These are phyloP conservation scores for Meteorus sp. DNA, from an alignment of 1,140 invertebrate genomes.

Conservation along the genomic window DNA sequence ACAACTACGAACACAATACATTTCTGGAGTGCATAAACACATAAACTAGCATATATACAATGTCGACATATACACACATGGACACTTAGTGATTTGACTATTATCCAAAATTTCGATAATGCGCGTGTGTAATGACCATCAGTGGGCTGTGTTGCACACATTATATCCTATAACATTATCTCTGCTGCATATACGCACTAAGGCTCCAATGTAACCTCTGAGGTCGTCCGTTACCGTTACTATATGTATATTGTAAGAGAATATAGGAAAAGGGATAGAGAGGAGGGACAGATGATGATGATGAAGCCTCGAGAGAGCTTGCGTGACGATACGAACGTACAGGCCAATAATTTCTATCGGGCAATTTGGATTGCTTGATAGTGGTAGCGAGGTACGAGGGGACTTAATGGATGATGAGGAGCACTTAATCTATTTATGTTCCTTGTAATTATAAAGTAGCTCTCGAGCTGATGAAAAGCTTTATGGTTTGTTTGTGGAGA, in stretches of 20 bases:
- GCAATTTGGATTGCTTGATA: constrained; percentile 1
- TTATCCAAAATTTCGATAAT: background rate
- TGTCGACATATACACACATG: background rate
- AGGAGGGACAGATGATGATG: background rate
- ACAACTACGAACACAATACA: background rate
- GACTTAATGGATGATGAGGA: background rate
- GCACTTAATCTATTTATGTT: constrained; percentile 6
- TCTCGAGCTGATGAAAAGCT: background rate
- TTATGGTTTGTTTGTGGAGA: background rate
- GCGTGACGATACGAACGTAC: background rate
- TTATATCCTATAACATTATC: background rate
- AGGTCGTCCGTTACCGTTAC: constrained; percentile 2
- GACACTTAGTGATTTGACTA: background rate
- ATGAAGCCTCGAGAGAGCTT: background rate
- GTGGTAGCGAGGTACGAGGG: background rate
- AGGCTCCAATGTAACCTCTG: background rate
- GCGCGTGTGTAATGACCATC: background rate
- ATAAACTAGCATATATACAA: background rate
- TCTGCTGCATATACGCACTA: background rate
- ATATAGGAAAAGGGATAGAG: too few species aligned
- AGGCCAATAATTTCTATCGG: constrained; percentile 16
- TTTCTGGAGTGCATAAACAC: background rate
- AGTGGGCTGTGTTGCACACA: background rate
- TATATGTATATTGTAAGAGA: too few species aligned
- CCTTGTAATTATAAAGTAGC: background rate